Base-by-base conservation (phyloP, 1,140 invertebrate genomes). In the Mya arenaria region DNA sequence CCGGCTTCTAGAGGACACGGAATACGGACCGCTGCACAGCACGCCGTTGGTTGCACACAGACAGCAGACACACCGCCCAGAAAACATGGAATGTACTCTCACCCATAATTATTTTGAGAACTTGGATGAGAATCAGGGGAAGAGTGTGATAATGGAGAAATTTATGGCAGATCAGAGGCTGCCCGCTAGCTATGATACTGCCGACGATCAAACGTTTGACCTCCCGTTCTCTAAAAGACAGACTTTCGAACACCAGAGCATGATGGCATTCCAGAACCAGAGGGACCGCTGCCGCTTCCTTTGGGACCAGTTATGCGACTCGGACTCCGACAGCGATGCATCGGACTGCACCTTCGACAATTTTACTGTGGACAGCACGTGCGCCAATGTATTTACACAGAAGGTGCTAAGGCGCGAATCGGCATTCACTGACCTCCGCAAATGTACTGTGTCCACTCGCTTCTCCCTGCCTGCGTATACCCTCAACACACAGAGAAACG, bases 141-240 rank as follows among this genome's bases (percentile, higher is more conserved):
- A 80, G 62, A 36, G 30, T 17, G 63, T 62, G 37, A 39, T 80
- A 19, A 41, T 80, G 25, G 48, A 80, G 44, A 80, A 69, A 58
- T 80, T 80, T 39, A 69, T 80, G 77, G 77, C 65, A n/a, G n/a
- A n/a, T n/a, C n/a, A n/a, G n/a, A n/a, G n/a, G n/a, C n/a, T n/a
- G n/a, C n/a, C n/a, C n/a, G n/a, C n/a, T n/a, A 66, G 71, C 56
- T 66, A 80, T 30, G 41, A 48, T 3, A 15, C 36, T 0, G 10
- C 41, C 1, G n/a, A n/a, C n/a, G n/a, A n/a, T n/a, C n/a, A n/a
- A n/a, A n/a, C n/a, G n/a, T n/a, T n/a, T n/a, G 30, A 28, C 4
- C 30, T 25, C 1, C 56, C 69, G 8, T 4, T n/a, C 28, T 8
- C 6, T 4, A 32, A 65, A 32, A 17, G 17, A 19, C 4, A 15